phyloP scores from a whole-genome alignment of 1,140 invertebrate species.

The Rhizoglyphus robini region DNA sequence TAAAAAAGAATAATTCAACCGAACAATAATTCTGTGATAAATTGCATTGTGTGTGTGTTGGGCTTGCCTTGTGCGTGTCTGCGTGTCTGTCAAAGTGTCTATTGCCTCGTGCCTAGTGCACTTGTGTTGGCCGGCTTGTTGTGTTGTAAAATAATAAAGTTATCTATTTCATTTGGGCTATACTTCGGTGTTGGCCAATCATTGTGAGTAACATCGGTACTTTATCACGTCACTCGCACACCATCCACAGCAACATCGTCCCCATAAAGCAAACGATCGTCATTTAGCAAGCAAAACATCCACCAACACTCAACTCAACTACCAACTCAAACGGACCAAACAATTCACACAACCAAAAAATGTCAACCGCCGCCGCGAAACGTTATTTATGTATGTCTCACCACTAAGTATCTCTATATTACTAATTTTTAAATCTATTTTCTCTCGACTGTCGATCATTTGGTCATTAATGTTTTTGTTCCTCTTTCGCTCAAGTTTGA shows the following conservation, averaged over 20 bases:
- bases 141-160: not conserved
- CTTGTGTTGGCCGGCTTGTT: not conserved
- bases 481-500: too few species aligned
- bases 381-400: constrained; percentile 11
- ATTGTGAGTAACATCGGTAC: not conserved
- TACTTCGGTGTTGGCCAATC: not conserved
- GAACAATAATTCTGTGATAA: constrained; percentile 14
- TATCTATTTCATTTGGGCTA: not conserved
- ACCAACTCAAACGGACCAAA: not conserved
- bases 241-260: not conserved
- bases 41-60: not conserved
- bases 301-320: not conserved
- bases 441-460: too few species aligned
- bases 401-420: too few species aligned
- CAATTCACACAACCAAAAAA: not conserved
- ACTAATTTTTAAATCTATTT: too few species aligned
- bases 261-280: not conserved
- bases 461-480: too few species aligned
- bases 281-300: not conserved
- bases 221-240: not conserved
- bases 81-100: not conserved
- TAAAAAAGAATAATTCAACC: constrained; percentile 1
- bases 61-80: not conserved
- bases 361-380: constrained; percentile 9
- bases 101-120: not conserved